Conservation (phyloP, 2,888 invertebrate genomes). For the Acronicta aceris region DNA sequence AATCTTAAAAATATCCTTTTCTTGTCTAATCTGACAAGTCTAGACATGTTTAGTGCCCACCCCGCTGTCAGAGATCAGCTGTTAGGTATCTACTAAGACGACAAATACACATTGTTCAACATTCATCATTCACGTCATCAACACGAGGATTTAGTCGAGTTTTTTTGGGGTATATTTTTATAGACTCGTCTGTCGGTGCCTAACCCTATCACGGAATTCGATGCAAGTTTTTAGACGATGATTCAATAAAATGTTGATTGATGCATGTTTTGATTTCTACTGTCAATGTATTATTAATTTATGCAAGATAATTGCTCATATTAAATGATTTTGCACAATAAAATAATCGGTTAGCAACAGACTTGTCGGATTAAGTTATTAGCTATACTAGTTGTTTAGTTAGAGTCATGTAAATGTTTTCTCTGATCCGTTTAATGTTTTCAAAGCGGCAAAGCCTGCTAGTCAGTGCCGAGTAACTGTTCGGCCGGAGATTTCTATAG, state of each 20-base stretch:
- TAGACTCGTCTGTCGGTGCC: slow-evolving; percentile 70
- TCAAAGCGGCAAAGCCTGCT: slow-evolving; percentile 21
- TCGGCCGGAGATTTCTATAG: slow-evolving; percentile 54
- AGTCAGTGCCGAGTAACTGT: slow-evolving; percentile 56
- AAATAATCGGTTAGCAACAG: slow-evolving; percentile 51
- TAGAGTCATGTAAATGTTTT: slow-evolving; percentile 21
- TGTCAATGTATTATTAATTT: slow-evolving; percentile 63
- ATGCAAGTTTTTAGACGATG: slow-evolving; percentile 73
- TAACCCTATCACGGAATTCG: slow-evolving; percentile 69
- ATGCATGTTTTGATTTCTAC: slow-evolving; percentile 61
- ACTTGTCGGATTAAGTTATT: slow-evolving; percentile 26
- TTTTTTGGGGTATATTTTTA: slow-evolving; percentile 73
- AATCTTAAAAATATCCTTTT: slow-evolving; percentile 61
- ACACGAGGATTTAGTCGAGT: slow-evolving; percentile 69
- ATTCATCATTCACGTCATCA: slow-evolving; percentile 84
- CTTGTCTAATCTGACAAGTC: slow-evolving; percentile 65
- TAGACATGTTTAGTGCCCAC: slow-evolving; percentile 75
- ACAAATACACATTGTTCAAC: slow-evolving; percentile 77
- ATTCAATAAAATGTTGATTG: slow-evolving; percentile 68
- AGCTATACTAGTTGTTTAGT: slow-evolving; percentile 17
- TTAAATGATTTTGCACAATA: slow-evolving; percentile 57
- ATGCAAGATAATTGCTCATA: slow-evolving; percentile 58
- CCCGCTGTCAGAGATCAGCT: slow-evolving; percentile 73
- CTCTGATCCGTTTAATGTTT: slow-evolving; percentile 32
- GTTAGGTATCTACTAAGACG: slow-evolving; percentile 74